Conservation (phyloP, 92 coral and sea anemone species). For the Actinernus sp. region DNA sequence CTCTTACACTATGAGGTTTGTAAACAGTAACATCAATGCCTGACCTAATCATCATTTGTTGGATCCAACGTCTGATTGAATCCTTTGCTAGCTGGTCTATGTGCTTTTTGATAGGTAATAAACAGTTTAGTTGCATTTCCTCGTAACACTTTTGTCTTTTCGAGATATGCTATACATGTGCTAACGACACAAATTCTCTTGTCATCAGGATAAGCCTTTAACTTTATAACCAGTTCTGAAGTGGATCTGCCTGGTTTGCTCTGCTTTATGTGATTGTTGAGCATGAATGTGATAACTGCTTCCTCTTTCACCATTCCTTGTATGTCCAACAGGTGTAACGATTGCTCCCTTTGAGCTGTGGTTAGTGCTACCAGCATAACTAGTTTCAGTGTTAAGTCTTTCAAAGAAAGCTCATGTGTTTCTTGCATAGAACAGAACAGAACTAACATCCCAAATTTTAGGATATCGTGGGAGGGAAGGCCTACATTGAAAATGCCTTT, state of each 20-base stretch:
- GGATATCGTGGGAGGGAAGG: conserved; percentile 38
- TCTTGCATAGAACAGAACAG: conserved; percentile 9
- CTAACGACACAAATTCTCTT: conserved; percentile 37
- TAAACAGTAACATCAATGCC: conserved; percentile 52
- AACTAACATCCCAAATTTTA: conserved; percentile 33
- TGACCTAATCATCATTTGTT: conserved; percentile 34
- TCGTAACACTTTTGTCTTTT: conserved; percentile 18
- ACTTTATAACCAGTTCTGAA: conserved; percentile 28
- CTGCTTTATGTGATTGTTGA: conserved; percentile 38
- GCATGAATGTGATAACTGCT: conserved; percentile 14
- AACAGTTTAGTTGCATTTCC: conserved; percentile 52
- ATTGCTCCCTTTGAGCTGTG: conserved; percentile 19
- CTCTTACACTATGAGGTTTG: conserved; percentile 67
- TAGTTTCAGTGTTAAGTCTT: conserved; percentile 16
- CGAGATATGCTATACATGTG: conserved; percentile 39
- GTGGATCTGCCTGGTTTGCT: conserved; percentile 44
- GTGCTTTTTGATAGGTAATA: conserved; percentile 65
- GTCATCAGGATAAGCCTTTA: conserved; percentile 31
- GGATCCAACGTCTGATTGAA: conserved; percentile 53
- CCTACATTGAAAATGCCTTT: conserved; percentile 35
- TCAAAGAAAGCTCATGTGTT: conserved; percentile 11
- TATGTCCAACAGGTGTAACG: conserved; percentile 14
- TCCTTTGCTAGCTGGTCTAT: conserved; percentile 63
- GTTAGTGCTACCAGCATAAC: conserved; percentile 13
- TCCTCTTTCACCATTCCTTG: conserved; percentile 12